Evolutionary conservation across 2,888 invertebrate genomes (phyloP), one percentile per base, ranked within the genome.

Genomic region (Vannuccia rotundouncinata): DNA sequence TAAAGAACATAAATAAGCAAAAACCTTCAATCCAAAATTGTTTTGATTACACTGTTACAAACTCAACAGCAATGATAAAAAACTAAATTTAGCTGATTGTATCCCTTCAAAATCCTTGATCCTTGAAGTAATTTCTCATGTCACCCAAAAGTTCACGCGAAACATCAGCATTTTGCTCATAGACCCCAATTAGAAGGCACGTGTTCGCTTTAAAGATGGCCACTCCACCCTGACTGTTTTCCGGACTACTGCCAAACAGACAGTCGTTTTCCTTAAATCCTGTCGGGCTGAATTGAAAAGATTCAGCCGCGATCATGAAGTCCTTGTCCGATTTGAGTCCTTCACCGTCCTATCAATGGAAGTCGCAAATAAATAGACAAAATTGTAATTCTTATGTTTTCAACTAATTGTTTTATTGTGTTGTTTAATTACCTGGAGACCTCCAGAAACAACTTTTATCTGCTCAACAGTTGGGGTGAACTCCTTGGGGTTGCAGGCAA

Each of bases 401-500:
- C 22, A 66, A n/a, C 25, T 66, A n/a, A 66, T 66, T 66, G 22
- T 13, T 66, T n/a, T 22, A 66, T 66, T 66, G 2, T 66, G 66
- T n/a, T 22, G 17, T 45, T 45, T 10, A 10, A 5, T 66, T 66
- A 66, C 66, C 22, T 66, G 10, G 2, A 66, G 5, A 2, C 66
- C 66, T 66, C 25, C 66, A 22, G 5, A 2, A 22, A 66, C 25
- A 22, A 66, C 25, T n/a, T 66, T 66, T 5, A 75, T 29, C 29
- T 75, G 75, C 25, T 75, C 75, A 2, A 75, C 75, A 29, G 75
- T 75, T 13, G 75, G 75, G 5, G 75, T 75, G 75, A 75, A 75
- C 22, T 75, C 22, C 28, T 75, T 75, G 17, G 75, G 75, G 29
- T 75, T 75, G 75, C 31, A 75, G 31, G 75, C 75, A 31, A 75